Conservation (phyloP, 2,113 vertebrate genomes). For the Cochlearius cochlearius region DNA sequence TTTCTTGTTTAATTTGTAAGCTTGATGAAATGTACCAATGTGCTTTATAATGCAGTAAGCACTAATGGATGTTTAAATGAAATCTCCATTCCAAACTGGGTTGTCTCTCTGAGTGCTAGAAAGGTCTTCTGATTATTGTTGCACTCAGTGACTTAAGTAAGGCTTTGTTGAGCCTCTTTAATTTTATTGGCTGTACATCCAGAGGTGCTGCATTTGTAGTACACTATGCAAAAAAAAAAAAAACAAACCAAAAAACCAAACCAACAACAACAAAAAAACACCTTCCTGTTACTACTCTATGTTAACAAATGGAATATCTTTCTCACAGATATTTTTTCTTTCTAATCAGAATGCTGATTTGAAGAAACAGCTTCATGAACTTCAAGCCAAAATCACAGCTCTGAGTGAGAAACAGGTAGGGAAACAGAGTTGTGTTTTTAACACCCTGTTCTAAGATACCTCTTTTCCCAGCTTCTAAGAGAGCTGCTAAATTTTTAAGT, state of each 20-base stretch:
- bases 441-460: slow-evolving; percentile 63
- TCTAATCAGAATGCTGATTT: slow-evolving; percentile 95
- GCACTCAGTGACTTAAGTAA: neutral
- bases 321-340: slow-evolving; percentile 79
- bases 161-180: slow-evolving; percentile 35
- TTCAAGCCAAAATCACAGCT: slow-evolving; percentile 98
- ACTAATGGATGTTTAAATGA: slow-evolving; percentile 35
- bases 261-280: neutral
- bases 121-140: neutral
- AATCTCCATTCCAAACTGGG: slow-evolving; percentile 1
- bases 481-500: slow-evolving; percentile 64
- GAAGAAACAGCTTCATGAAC: slow-evolving; percentile 99
- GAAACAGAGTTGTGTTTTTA: slow-evolving; percentile 66
- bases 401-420: slow-evolving; percentile 98
- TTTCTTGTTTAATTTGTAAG: neutral
- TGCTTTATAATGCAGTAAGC: slow-evolving; percentile 2
- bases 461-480: slow-evolving; percentile 62
- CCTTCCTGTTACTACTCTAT: slow-evolving; percentile 68
- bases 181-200: slow-evolving; percentile 50
- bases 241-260: neutral
- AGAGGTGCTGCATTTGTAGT: slow-evolving; percentile 62
- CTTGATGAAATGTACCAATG: neutral
- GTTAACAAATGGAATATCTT: slow-evolving; percentile 79
- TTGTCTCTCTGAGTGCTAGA: slow-evolving; percentile 3
- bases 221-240: slow-evolving; percentile 18